Evolutionary conservation across 1,140 invertebrate genomes (phyloP).

Genomic region (Drosophila kurseongensis): DNA sequence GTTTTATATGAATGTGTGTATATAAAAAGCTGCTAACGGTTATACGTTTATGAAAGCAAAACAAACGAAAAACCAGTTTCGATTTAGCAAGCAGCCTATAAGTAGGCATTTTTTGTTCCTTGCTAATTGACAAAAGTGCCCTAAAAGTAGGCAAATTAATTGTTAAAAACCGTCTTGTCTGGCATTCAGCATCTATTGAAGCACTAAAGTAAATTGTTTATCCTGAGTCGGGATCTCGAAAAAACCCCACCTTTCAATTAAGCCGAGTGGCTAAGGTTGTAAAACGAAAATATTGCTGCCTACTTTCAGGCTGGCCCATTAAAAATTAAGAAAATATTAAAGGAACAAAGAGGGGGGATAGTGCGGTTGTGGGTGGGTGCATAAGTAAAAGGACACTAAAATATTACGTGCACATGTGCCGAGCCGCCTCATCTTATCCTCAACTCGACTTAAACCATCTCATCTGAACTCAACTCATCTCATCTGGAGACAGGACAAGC

Average conservation of each 20-base stretch:
- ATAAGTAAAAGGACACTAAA: conserved; percentile 72
- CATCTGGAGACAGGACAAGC: conserved; percentile 19
- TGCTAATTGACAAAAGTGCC: neutral
- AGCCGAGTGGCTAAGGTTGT: conserved; percentile 60
- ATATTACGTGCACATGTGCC: conserved; percentile 75
- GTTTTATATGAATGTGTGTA: no score
- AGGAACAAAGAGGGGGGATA: conserved; percentile 29
- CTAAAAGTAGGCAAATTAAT: conserved; percentile 11
- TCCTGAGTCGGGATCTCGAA: neutral
- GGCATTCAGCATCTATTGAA: neutral
- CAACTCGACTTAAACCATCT: neutral
- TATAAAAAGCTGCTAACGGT: no score
- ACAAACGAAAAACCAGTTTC: neutral
- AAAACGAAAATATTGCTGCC: conserved; percentile 62
- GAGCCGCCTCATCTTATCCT: neutral
- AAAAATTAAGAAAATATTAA: conserved; percentile 76
- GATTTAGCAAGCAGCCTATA: neutral
- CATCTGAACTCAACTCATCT: neutral
- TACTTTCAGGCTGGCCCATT: conserved; percentile 66
- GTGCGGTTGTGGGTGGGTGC: conserved; percentile 5
- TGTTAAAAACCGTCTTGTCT: neutral
- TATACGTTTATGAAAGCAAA: neutral
- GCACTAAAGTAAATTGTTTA: neutral
- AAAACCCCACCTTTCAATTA: conserved; percentile 63
- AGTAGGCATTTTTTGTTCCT: neutral